Conservation (phyloP, 2,797 vertebrate species). For the Anas flavirostris region DNA sequence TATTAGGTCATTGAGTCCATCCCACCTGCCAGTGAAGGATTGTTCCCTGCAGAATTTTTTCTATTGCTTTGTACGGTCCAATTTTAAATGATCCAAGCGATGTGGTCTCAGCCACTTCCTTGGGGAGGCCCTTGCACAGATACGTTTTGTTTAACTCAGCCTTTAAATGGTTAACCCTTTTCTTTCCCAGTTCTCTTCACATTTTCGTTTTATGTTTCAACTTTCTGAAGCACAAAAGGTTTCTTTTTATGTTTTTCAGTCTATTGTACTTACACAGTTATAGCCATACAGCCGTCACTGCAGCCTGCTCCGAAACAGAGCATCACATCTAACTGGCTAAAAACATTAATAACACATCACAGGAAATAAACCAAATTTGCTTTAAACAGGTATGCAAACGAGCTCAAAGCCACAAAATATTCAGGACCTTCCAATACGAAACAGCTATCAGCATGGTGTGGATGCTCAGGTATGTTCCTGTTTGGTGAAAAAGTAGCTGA, state of each 20-base stretch:
- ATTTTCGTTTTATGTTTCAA: neutral
- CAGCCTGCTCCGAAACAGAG: neutral
- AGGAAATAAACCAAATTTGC: neutral
- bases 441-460: fast-evolving
- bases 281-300: fast-evolving
- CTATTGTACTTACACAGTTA: neutral
- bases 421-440: neutral
- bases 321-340: neutral
- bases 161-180: conserved; percentile 59
- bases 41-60: conserved; percentile 54
- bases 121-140: conserved; percentile 34
- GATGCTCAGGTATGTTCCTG: neutral
- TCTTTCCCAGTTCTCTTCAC: neutral
- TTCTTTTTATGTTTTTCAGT: neutral
- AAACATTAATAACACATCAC: fast-evolving
- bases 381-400: neutral
- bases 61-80: conserved; percentile 39
- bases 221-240: neutral
- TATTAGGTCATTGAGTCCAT: conserved; percentile 54
- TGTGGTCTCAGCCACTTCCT: conserved; percentile 56
- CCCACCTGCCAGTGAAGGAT: conserved; percentile 65
- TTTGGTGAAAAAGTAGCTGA: neutral
- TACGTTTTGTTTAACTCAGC: conserved; percentile 35
- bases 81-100: conserved; percentile 63
- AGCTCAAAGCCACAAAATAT: neutral